Evolutionary conservation across 2,113 vertebrate genomes (phyloP), one percentile per base, ranked within the genome.

Genomic region (Pseudorasbora parva): DNA sequence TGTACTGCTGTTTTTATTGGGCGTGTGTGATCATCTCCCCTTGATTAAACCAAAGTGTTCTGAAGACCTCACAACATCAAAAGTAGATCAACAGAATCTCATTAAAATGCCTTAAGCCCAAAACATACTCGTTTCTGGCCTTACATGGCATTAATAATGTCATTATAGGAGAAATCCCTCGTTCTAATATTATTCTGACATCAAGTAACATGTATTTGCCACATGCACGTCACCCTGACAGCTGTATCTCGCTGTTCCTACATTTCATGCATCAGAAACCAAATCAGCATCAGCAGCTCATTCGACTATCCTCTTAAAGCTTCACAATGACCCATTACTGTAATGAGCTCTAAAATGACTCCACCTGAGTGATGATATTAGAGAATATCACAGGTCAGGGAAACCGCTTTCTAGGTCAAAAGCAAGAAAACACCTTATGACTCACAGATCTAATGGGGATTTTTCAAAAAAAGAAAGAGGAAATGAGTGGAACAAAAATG

Each of bases 331-430:
- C 49, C 72, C 25, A 33, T 54, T 43, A 72, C 37, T 43, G 33
- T 21, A 45, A 72, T 66, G 7, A 33, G 62, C 6, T 8, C 33
- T 66, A 33, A 66, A 47, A 72, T 8, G 69, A 47, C n/a, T 47
- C 41, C 41, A 72, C 41, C 41, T 23, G 5, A 23, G n/a, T 72
- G 69, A 54, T 75, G 72, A 33, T 1, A 25, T 54, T 75, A 54
- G 17, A 30, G 47, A 71, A 15, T 71, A 71, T 45, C 45, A 72
- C 47, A 75, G 47, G 47, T 75, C 47, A 75, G 47, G 27, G 14
- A 75, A 75, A 54, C 72, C 25, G 0, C 25, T 75, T 4, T 30
- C 25, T 75, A 27, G 72, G 72, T 75, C 72, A 75, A 75, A 33
- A 54, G 27, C 49, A 75, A 19, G 9, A 75, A 54, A 75, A 75